A percentile compares a stretch with the other conserved stretches of the same genome.
These are phyloP conservation scores for Cynodonichthys magdalenae DNA, from an alignment of 2,797 vertebrate species.

Conservation along the genomic window DNA sequence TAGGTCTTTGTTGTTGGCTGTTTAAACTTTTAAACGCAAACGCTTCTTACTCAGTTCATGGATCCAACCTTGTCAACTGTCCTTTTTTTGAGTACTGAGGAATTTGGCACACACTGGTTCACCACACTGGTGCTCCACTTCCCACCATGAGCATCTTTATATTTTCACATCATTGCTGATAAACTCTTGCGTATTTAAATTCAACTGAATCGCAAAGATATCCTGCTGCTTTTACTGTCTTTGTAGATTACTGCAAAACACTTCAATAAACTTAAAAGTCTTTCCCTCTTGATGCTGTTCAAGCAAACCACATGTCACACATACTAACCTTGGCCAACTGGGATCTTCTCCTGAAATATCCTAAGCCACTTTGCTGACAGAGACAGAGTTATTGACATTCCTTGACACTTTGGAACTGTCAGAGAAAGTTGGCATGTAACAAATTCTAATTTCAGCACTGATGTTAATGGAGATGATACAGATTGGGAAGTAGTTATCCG, in stretches of 20 bases:
- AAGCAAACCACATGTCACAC: slow-evolving; percentile 46
- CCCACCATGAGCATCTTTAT: not conserved
- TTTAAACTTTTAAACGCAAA: slow-evolving; percentile 40
- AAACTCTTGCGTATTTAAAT: not conserved
- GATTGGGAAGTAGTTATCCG: not conserved
- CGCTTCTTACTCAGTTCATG: slow-evolving; percentile 4
- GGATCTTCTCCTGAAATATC: slow-evolving; percentile 66
- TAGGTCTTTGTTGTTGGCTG: slow-evolving; percentile 40
- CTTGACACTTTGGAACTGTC: slow-evolving; percentile 26
- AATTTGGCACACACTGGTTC: not conserved
- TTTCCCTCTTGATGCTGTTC: slow-evolving; percentile 26
- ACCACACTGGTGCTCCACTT: not conserved
- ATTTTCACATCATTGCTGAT: slow-evolving; percentile 5
- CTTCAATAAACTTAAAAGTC: slow-evolving; percentile 18
- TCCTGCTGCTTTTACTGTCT: slow-evolving; percentile 7
- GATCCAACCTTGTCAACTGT: not conserved
- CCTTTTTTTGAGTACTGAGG: not conserved
- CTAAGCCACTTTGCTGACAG: slow-evolving; percentile 47
- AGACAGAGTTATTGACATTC: slow-evolving; percentile 49
- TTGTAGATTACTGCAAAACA: slow-evolving; percentile 9
- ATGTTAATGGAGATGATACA: not conserved
- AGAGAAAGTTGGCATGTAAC: slow-evolving; percentile 6
- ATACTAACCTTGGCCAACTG: slow-evolving; percentile 50
- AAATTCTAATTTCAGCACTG: slow-evolving; percentile 9
- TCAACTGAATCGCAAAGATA: not conserved